Percentiles rank a stretch among this genome's conserved stretches.
Evolutionary conservation across 2,888 invertebrate species (phyloP).

Genomic region (Pardosa pseudoannulata): DNA sequence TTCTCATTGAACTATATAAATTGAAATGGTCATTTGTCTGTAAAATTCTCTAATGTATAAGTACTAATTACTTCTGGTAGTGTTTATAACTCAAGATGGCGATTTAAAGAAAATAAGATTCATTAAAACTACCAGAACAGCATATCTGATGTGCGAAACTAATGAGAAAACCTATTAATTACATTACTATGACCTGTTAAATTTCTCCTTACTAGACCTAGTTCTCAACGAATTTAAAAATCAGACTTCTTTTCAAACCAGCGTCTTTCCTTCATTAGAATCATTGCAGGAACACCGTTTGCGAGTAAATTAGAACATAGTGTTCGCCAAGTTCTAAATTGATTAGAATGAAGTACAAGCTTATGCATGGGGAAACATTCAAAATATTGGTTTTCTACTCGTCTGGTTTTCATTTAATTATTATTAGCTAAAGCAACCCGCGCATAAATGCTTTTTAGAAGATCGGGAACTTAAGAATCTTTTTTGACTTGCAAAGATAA

Average conservation of each 20-base stretch:
- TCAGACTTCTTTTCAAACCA: conserved; percentile 3
- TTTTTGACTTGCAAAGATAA: not conserved
- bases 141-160: too few species aligned
- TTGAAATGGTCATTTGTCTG: too few species aligned
- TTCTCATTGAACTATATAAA: too few species aligned
- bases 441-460: not conserved
- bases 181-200: not conserved
- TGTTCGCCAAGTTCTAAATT: conserved; percentile 14
- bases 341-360: conserved; percentile 32
- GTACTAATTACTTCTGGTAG: too few species aligned
- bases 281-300: not conserved
- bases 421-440: not conserved
- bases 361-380: not conserved
- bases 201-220: not conserved
- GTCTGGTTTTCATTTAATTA: conserved; percentile 27
- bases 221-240: not conserved
- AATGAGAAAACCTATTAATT: not conserved
- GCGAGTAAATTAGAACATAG: not conserved
- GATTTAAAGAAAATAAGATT: too few species aligned
- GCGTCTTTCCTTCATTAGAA: not conserved
- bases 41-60: too few species aligned
- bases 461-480: not conserved
- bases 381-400: conserved; percentile 41
- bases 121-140: too few species aligned
- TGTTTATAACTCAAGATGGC: too few species aligned